phyloP scores from a whole-genome alignment of 2,888 invertebrate species.

The Mythimna pallens region DNA sequence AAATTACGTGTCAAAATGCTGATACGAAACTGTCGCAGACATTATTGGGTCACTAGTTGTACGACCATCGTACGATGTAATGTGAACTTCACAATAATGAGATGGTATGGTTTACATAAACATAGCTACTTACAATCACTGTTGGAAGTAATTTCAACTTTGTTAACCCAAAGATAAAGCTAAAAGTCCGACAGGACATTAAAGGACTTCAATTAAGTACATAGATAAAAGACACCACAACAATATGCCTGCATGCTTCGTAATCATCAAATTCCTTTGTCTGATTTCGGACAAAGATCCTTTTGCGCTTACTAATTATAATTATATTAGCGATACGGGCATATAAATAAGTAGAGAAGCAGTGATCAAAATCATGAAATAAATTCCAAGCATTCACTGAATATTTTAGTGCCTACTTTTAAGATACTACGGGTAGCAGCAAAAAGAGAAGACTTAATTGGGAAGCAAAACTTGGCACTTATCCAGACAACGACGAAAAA shows the following conservation, averaged over 20 bases:
- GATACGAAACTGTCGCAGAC: conserved; percentile 75
- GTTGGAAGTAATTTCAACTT: conserved; percentile 30
- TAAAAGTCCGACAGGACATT: conserved; percentile 14
- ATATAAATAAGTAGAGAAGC: conserved; percentile 13
- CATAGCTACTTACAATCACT: conserved; percentile 21
- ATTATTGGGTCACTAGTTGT: conserved; percentile 81
- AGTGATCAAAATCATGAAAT: conserved; percentile 22
- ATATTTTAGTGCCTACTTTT: conserved; percentile 25
- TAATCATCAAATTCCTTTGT: conserved; percentile 69
- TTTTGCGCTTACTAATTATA: conserved; percentile 45
- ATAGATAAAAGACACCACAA: conserved; percentile 63
- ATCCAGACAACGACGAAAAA: conserved; percentile 36
- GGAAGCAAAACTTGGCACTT: conserved; percentile 51
- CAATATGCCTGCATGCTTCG: conserved; percentile 73
- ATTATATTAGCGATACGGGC: conserved; percentile 55
- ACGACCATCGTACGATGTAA: conserved; percentile 74
- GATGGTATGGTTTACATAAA: conserved; percentile 56
- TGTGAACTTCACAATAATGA: conserved; percentile 74
- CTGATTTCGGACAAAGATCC: conserved; percentile 63
- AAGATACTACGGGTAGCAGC: conserved; percentile 17
- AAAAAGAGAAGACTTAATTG: conserved; percentile 53
- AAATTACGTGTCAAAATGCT: conserved; percentile 78
- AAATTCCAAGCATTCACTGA: conserved; percentile 28
- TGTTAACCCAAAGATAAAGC: conserved; percentile 17
- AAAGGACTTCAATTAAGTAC: conserved; percentile 37